These are phyloP conservation scores for Phoeniculus purpureus DNA, from an alignment of 2,797 vertebrate genomes.

Conservation along the genomic window DNA sequence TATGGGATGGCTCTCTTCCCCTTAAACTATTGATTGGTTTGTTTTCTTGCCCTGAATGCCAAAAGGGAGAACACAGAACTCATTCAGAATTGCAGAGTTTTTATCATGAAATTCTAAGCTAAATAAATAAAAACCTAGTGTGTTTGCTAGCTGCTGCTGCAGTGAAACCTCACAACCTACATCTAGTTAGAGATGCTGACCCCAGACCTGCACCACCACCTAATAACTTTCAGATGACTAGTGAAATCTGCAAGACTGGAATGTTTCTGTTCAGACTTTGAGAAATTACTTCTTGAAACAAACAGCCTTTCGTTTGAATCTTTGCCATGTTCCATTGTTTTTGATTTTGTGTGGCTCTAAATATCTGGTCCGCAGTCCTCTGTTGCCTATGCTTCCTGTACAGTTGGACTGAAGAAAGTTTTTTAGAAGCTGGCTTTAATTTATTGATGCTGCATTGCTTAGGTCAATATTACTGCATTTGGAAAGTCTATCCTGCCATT, in stretches of 20 bases:
- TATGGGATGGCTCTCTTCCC: neutral
- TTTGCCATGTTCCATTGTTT: neutral
- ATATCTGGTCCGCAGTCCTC: neutral
- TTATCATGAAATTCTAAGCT: neutral
- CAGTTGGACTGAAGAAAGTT: neutral
- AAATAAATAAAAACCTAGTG: neutral
- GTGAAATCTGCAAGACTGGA: neutral
- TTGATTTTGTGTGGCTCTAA: neutral
- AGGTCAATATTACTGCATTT: conserved; percentile 32
- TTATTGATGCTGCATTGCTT: conserved; percentile 18
- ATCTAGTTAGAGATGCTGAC: neutral
- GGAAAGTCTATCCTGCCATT: conserved; percentile 12
- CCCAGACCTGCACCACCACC: neutral
- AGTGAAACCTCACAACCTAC: neutral
- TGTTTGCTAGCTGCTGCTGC: neutral
- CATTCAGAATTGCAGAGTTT: neutral
- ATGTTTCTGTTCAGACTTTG: neutral
- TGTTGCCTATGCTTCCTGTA: neutral
- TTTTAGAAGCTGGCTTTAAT: conserved; percentile 23
- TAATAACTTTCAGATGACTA: neutral
- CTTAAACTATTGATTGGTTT: neutral
- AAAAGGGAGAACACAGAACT: neutral
- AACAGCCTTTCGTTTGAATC: neutral
- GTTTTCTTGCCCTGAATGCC: neutral
- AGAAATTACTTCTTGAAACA: neutral